These are phyloP conservation scores for Schrankia costaestrigalis DNA, from an alignment of 2,888 invertebrate genomes.

Conservation along the genomic window DNA sequence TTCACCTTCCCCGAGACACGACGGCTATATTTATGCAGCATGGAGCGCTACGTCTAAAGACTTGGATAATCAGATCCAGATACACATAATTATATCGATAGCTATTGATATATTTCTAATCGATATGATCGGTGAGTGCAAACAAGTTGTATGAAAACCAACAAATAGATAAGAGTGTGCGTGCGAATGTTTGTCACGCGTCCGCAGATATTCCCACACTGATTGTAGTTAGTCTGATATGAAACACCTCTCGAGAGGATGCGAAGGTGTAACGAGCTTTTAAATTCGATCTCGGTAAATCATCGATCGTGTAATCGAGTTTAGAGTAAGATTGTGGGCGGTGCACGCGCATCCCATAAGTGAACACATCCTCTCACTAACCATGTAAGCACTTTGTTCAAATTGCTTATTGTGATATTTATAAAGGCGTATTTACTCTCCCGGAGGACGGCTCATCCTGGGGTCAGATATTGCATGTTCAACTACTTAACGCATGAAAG, in stretches of 20 bases:
- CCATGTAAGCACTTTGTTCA: slow-evolving; percentile 48
- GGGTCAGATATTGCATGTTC: slow-evolving; percentile 65
- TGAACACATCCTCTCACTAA: slow-evolving; percentile 69
- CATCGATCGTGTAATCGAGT: slow-evolving; percentile 76
- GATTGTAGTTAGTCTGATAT: slow-evolving; percentile 37
- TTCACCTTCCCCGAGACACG: slow-evolving; percentile 65
- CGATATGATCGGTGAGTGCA: slow-evolving; percentile 33
- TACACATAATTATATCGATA: slow-evolving; percentile 60
- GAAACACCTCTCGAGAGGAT: slow-evolving; percentile 48
- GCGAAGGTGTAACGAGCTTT: slow-evolving; percentile 64
- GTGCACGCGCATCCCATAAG: slow-evolving; percentile 65
- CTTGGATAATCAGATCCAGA: slow-evolving; percentile 62
- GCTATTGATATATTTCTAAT: slow-evolving; percentile 29
- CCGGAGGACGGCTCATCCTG: slow-evolving; percentile 73
- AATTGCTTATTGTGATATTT: slow-evolving; percentile 42
- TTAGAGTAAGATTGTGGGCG: slow-evolving; percentile 75
- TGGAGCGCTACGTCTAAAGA: slow-evolving; percentile 40
- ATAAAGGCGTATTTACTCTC: slow-evolving; percentile 38
- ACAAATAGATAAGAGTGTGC: slow-evolving; percentile 27
- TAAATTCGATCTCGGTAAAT: slow-evolving; percentile 77
- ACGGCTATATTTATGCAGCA: slow-evolving; percentile 62
- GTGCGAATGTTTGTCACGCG: slow-evolving; percentile 36
- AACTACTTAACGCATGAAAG: slow-evolving; percentile 41
- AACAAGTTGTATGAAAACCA: slow-evolving; percentile 33
- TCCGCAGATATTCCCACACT: slow-evolving; percentile 43